Percentiles rank a stretch among this genome's conserved stretches.
phyloP scores from a whole-genome alignment of 2,797 vertebrate genomes.

The Natrix natrix region DNA sequence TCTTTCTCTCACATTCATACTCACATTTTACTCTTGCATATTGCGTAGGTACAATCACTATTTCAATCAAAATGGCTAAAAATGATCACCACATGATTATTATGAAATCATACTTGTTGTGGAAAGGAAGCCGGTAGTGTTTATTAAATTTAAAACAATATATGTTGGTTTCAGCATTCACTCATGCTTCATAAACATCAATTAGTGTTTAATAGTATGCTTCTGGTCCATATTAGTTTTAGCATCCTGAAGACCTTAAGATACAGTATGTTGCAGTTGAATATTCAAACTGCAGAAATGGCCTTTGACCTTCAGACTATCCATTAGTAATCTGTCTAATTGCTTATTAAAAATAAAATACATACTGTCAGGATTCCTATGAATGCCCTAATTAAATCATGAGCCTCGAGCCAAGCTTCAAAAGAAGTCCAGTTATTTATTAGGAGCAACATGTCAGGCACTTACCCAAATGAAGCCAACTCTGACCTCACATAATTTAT shows the following conservation, averaged over 20 bases:
- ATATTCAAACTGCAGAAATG: background rate
- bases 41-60: background rate
- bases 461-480: too few relatives aligned
- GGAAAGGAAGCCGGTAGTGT: background rate
- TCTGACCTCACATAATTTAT: too few relatives aligned
- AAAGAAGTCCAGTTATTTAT: too few relatives aligned
- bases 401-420: too few relatives aligned
- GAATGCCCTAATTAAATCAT: too few relatives aligned
- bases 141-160: background rate
- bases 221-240: background rate
- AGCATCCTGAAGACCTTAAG: background rate
- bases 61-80: background rate
- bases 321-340: background rate
- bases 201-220: background rate
- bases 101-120: background rate
- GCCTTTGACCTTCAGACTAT: background rate
- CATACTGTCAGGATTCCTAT: too few relatives aligned
- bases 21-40: background rate
- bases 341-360: background rate
- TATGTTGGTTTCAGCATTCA: background rate
- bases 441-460: too few relatives aligned
- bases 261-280: background rate
- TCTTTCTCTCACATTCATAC: background rate
- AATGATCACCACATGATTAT: background rate
- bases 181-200: background rate